Evolutionary conservation across 2,888 invertebrate genomes (phyloP).

Genomic region (Polietes domitor): DNA sequence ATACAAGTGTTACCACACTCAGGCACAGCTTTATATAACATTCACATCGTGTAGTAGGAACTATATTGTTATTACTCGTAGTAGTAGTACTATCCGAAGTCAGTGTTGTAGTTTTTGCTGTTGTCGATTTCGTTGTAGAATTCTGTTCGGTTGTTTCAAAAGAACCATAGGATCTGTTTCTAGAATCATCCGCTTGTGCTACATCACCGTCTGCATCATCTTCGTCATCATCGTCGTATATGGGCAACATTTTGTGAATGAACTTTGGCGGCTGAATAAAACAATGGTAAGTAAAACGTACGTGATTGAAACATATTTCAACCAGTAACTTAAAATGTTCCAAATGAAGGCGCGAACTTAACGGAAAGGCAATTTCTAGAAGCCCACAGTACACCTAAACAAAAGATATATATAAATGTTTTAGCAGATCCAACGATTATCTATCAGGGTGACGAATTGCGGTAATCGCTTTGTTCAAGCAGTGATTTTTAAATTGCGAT

Average conservation of each 20-base stretch:
- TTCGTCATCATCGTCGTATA: conserved; percentile 74
- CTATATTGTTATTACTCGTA: not conserved
- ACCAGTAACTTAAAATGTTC: conserved; percentile 73
- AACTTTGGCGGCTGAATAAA: conserved; percentile 75
- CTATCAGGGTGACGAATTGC: not conserved
- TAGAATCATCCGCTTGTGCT: not conserved
- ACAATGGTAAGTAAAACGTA: conserved; percentile 75
- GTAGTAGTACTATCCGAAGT: not conserved
- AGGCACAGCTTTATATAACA: conserved; percentile 77
- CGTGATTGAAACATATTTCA: conserved; percentile 74
- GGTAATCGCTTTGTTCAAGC: too few relatives aligned
- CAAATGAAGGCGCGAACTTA: conserved; percentile 68
- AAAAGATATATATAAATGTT: not conserved
- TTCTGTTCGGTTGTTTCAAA: conserved; percentile 54
- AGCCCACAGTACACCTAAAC: conserved; percentile 75
- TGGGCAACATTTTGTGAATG: conserved; percentile 72
- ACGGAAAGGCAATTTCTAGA: conserved; percentile 75
- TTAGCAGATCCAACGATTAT: not conserved
- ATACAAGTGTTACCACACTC: conserved; percentile 76
- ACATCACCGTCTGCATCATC: conserved; percentile 60
- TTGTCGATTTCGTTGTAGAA: conserved; percentile 8
- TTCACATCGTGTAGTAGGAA: conserved; percentile 69
- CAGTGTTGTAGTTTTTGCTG: not conserved
- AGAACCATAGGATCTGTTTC: conserved; percentile 12
- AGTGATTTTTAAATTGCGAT: too few relatives aligned